Base-by-base conservation (phyloP, 2,113 vertebrate genomes). In the Amphiprion ocellaris region DNA sequence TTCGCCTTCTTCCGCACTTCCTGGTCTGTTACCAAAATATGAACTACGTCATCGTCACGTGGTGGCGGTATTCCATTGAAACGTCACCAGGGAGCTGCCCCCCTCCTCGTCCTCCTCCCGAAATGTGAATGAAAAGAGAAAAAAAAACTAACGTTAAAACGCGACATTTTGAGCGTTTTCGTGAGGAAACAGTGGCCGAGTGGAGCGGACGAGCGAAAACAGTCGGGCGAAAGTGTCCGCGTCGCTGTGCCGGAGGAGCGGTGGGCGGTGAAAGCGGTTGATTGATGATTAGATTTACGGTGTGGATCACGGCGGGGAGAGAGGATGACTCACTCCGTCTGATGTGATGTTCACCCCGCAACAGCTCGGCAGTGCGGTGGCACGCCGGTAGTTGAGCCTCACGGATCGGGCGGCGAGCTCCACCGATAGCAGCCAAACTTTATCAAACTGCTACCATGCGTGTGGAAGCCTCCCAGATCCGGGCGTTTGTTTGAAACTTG, bases 301-400 rank as follows among this genome's bases (percentile, higher is more conserved):
- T 65, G 91, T 83, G 88, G 89, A 86, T 89, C 87, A 64, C 86
- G 74, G 82, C 56, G 74, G 74, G 79, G 85, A 90, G 90, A 89
- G 90, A 79, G 89, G 92, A 94, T 94, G 93, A 93, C 89, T 94
- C 93, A 94, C 90, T 82, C 93, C 67, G 81, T 83, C 90, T 88
- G 92, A 86, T 90, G 89, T 83, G 89, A 89, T 86, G 90, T 88
- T 92, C 92, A 90, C 83, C 87, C 87, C 86, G 92, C 92, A 89
- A 83, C 86, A 85, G 88, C 87, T 87, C 87, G 87, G 87, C 92
- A 92, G 91, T 87, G 91, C 90, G 83, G 82, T 82, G 85, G 87
- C 86, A 88, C 87, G 83, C 89, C 71, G 84, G 82, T 58, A 72
- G n/a, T 33, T 39, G 56, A 74, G 49, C 49, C 70, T 54, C 71